Base-by-base conservation (phyloP, 2,113 vertebrate genomes). In the Nesogale talazaci region DNA sequence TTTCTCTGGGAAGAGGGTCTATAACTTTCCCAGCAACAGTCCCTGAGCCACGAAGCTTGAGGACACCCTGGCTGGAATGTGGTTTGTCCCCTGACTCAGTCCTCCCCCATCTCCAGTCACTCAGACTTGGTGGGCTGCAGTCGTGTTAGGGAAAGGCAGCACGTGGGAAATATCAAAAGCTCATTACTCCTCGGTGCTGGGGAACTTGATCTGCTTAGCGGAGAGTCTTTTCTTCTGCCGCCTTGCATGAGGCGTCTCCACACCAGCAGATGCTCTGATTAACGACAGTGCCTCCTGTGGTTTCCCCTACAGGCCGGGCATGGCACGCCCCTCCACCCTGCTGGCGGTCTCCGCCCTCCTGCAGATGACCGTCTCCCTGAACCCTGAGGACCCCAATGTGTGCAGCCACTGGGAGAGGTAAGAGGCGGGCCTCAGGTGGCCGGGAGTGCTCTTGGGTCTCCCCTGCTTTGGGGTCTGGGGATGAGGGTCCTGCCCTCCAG, bases 381-480 rank as follows among this genome's bases (percentile, higher is more conserved):
- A 99, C 95, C 99, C 99, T 0, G 99, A 99, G 94, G 99, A 99
- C 97, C 99, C 99, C 79, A 99, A 99, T 2, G 99, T 99, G 96
- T 99, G 99, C 97, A 99, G 99, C 97, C 99, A 99, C 97, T 99
- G 99, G 99, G 99, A 99, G 97, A 99, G 99, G 99, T 99, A 98
- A 94, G 96, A 36, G 4, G 16, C 9, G 22, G 22, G 3, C 9
- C 59, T 61, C 19, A 8, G 56, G 98, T 65, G 85, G 20, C 83
- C 52, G n/a, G 74, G 34, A 1, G 11, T 31, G 56, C 52, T 36
- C 0, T 27, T 38, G 42, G 36, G 9, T 52, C 14, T 75, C 19
- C 12, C 56, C 36, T 74, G 63, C 29, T 15, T 46, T 1, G 3
- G 76, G 40, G 29, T 34, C 27, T 3, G 67, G 46, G 74, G 29